Evolutionary conservation across 2,113 vertebrate genomes (phyloP).

Genomic region (Lagopus muta): DNA sequence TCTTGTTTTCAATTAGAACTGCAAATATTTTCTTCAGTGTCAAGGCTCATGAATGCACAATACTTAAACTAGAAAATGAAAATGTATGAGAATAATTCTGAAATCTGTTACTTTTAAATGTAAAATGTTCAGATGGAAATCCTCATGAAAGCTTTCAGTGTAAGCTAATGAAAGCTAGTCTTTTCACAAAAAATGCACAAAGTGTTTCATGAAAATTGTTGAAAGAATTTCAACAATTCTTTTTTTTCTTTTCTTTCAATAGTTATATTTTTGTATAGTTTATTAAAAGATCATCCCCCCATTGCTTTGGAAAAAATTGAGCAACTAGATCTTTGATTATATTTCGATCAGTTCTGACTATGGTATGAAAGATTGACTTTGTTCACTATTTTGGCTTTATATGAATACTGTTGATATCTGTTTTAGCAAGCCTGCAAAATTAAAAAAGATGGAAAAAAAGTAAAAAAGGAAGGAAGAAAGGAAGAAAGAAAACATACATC

Average conservation of each 20-base stretch:
- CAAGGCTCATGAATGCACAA: background rate
- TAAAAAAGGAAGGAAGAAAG: no score
- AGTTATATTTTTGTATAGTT: background rate
- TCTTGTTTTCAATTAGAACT: conserved; percentile 3
- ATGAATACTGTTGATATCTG: background rate
- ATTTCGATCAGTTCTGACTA: background rate
- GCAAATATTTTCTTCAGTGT: background rate
- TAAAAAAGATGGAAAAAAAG: background rate
- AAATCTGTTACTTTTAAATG: background rate
- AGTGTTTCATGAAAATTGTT: background rate
- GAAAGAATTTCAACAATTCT: background rate
- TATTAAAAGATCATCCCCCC: background rate
- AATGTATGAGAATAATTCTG: background rate
- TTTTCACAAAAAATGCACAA: background rate
- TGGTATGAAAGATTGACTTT: background rate
- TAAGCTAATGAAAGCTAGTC: background rate
- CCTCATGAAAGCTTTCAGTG: background rate
- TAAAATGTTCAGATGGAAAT: background rate
- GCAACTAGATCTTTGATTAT: background rate
- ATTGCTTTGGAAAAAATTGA: background rate
- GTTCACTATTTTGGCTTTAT: background rate
- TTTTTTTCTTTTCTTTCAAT: background rate
- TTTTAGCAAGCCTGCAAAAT: background rate
- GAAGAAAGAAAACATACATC: background rate
- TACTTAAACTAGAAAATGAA: background rate